These are phyloP conservation scores for Nemapogon koenigi DNA, from an alignment of 2,888 invertebrate species.

Conservation along the genomic window DNA sequence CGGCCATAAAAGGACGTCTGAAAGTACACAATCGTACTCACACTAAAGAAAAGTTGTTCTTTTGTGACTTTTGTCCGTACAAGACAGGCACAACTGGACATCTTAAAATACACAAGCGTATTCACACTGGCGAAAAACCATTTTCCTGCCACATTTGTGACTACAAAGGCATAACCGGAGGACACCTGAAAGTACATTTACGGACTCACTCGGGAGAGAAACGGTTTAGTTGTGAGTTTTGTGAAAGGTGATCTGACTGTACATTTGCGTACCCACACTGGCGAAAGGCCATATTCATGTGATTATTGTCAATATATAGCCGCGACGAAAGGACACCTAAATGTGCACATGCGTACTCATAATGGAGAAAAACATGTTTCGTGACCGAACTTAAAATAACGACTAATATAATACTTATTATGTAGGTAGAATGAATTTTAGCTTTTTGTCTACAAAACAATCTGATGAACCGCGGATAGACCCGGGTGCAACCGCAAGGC, in stretches of 20 bases:
- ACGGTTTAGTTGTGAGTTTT: conserved; percentile 40
- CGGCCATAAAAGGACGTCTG: too few species aligned
- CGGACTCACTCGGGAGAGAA: conserved; percentile 46
- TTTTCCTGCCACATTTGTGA: conserved; percentile 42
- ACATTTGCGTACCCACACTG: conserved; percentile 47
- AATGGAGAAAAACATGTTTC: conserved; percentile 42
- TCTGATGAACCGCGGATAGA: too few species aligned
- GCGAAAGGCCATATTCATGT: conserved; percentile 42
- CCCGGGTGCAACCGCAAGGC: too few species aligned
- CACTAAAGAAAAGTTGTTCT: too few species aligned
- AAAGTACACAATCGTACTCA: too few species aligned
- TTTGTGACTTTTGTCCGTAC: conserved; percentile 35
- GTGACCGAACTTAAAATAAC: too few species aligned
- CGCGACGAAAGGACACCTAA: conserved; percentile 43
- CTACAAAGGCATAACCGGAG: conserved; percentile 47
- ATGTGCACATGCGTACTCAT: conserved; percentile 42
- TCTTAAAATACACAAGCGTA: conserved; percentile 47
- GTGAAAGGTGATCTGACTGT: conserved; percentile 52
- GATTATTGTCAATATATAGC: conserved; percentile 43
- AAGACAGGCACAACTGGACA: conserved; percentile 36
- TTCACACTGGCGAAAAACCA: conserved; percentile 47
- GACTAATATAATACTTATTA: too few species aligned
- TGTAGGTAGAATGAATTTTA: too few species aligned
- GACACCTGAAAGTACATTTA: conserved; percentile 46
- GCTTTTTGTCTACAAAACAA: too few species aligned